Base-by-base conservation (phyloP, 2,888 invertebrate genomes). In the Phyto melanocephala region DNA sequence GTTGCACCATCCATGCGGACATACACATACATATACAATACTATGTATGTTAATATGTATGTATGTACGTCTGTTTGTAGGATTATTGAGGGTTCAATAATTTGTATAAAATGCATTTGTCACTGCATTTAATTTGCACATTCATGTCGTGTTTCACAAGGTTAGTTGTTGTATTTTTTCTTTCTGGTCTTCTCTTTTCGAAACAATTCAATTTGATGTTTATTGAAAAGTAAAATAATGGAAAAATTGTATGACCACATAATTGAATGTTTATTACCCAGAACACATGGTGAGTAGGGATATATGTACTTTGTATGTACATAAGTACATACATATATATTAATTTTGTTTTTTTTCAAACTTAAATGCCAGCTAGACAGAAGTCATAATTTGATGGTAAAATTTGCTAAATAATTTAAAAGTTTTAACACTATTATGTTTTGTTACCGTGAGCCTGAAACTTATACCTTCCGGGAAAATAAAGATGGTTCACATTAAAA, bases 51-150 rank as follows among this genome's bases (percentile, higher is more conserved):
- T 28, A 5, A 28, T 28, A 28, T 28, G 28, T 28, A 28, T 28
- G 6, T 28, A 6, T 28, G 28, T 6, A 28, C 4, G 28, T 28
- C 28, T 28, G 28, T 28, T 28, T 28, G 28, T 28, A 28, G 6
- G 28, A 5, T 6, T 33, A 63, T 13, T 74, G 60, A 58, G 77
- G 77, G 72, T 74, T 67, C 56, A 65, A 70, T 81, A 81, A 78
- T 81, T 79, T 79, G 79, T 79, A 37, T 83, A 78, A 82, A 86
- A 84, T 85, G 84, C 85, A 85, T 86, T 86, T 84, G 86, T 86
- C 86, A 86, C 84, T 86, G 84, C 84, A 86, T 85, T 86, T 86
- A 86, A 86, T 86, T 84, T 84, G 84, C 80, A 81, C 82, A 79
- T 81, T 83, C 79, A 76, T 71, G 78, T 56, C 47, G 63, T 68